These are phyloP conservation scores for Percopsis omiscomaycus DNA, from an alignment of 2,797 vertebrate species.

Conservation along the genomic window DNA sequence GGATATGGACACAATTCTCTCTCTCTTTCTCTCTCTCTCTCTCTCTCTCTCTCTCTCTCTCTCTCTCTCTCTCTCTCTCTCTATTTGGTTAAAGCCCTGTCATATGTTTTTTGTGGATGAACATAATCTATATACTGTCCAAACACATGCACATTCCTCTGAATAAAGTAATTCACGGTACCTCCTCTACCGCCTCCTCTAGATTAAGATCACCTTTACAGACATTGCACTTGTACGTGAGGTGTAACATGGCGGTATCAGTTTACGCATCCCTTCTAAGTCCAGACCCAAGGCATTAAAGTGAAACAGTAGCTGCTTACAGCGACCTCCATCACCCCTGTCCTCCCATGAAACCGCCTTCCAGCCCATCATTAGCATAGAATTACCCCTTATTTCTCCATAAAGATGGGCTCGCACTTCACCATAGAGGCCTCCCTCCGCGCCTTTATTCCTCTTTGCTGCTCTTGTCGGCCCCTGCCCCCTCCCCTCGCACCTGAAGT, in stretches of 20 bases:
- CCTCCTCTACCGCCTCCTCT: not conserved
- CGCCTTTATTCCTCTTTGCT: conserved; percentile 28
- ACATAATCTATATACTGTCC: conserved; percentile 32
- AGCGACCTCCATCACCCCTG: conserved; percentile 47
- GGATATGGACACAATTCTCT: conserved; percentile 76
- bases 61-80: conserved; percentile 8
- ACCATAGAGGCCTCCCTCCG: conserved; percentile 50
- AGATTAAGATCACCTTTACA: not conserved
- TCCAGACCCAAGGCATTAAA: conserved; percentile 25
- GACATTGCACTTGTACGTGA: too few species aligned
- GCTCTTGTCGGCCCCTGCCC: not conserved
- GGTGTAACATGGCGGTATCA: too few species aligned
- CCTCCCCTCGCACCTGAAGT: conserved; percentile 41
- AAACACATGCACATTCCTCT: conserved; percentile 32
- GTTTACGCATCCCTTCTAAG: conserved; percentile 5
- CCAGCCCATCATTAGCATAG: conserved; percentile 50
- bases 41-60: conserved; percentile 18
- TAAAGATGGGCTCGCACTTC: conserved; percentile 61
- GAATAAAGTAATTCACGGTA: conserved; percentile 18
- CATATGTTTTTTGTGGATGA: conserved; percentile 44
- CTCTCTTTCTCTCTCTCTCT: conserved; percentile 33
- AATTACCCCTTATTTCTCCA: conserved; percentile 52
- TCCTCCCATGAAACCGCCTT: conserved; percentile 45
- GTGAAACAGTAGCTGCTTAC: conserved; percentile 56
- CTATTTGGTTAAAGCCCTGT: conserved; percentile 1